Evolutionary conservation across 64 coral and sea anemone genomes (phyloP), one percentile per base, ranked within the genome.

Genomic region (Anthopleura sola): DNA sequence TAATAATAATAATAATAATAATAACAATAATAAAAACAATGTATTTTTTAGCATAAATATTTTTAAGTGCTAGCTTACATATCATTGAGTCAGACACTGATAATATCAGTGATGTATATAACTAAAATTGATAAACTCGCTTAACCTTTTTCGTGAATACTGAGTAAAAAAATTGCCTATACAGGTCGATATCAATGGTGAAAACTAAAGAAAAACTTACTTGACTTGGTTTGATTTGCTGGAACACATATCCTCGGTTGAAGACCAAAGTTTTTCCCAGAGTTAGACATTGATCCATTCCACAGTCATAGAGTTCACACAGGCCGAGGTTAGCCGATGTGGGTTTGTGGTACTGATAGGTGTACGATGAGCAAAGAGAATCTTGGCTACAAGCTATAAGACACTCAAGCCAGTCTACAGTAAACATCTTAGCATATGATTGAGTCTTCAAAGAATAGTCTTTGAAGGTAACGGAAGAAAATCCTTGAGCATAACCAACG

Each of bases 291-390:
- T 79, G 19, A 23, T 79, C 37, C 37, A 79, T 21, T 2, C 76
- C 76, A 26, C 76, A 79, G 6, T 79, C 76, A 26, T 79, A 79
- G 18, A 79, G 44, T 26, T 79, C 37, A 46, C 76, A 79, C 20
- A 79, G 75, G 17, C 75, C 75, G 21, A 7, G 20, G 20, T 21
- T 79, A 24, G 0, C 37, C 6, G 58, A 24, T 71, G 14, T 14
- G 50, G n/a, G 26, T 16, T 79, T n/a, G 36, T 11, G 3, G 76
- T 79, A 79, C 15, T 37, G 75, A 19, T 37, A 77, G 33, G 38
- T n/a, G 5, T 79, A 79, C 18, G 76, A 40, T 38, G 24, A 79
- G 37, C 76, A 79, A 44, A 26, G 44, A 12, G 38, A 46, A 79
- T 79, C 76, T 26, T 47, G 76, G 47, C 20, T 79, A 23, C 76